Evolutionary conservation across 2,797 vertebrate species (phyloP), one percentile per base, ranked within the genome.

Genomic region (Urosaurus nigricauda): DNA sequence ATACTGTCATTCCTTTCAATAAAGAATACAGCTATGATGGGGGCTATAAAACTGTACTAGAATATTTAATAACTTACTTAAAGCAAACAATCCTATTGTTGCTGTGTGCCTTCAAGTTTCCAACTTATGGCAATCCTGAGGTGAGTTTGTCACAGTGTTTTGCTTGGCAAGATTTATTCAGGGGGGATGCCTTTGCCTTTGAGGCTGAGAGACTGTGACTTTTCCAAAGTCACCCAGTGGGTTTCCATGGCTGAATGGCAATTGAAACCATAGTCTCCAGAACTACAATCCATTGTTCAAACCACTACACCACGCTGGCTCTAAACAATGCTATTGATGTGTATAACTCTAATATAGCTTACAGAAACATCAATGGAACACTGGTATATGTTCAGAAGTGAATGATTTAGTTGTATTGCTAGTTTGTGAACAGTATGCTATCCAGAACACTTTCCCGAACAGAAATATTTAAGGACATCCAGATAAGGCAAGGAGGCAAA

Each of bases 381-480:
- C 16, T 24, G 80, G 13, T 81, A 47, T 17, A 83, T 85, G 56
- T 74, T 29, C 3, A 5, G 26, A 79, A 73, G 43, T 5, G 19
- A 58, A 68, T 70, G 35, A 32, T 56, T n/a, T 19, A 79, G 29
- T 79, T 43, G 37, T 60, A 43, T 63, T 19, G 51, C 8, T 89
- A 9, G 14, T 79, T 47, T 85, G 77, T 17, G 24, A 75, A 58
- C 12, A 73, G 65, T 53, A 65, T 24, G 11, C 53, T 73, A 47
- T 26, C n/a, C 21, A 56, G 56, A 63, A 14, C 29, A 90, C 40
- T 79, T 58, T 93, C 29, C n/a, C 82, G 83, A 90, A 79, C 87
- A 35, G 68, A 92, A 94, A 93, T 19, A 26, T 16, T 56, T 92
- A 91, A 86, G 91, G 88, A 87, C 88, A 93, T 37, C 56, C 37